phyloP scores from a whole-genome alignment of 2,797 vertebrate genomes.

The Chaunax sp. region DNA sequence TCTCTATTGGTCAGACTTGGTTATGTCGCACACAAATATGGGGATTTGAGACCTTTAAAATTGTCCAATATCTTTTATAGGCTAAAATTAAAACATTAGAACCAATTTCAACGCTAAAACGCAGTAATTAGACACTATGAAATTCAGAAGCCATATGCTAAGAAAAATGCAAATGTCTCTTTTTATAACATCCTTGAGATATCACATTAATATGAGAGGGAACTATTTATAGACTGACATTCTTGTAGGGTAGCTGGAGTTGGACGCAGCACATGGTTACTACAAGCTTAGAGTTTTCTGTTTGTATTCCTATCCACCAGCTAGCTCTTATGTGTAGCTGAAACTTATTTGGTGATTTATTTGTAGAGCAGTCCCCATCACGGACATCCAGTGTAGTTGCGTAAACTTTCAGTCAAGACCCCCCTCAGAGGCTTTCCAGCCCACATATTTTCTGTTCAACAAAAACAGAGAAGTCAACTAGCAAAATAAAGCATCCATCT shows the following conservation, averaged over 20 bases:
- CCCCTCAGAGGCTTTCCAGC: not conserved
- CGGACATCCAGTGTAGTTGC: slow-evolving; percentile 15
- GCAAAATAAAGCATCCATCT: not conserved
- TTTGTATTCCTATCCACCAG: slow-evolving; percentile 21
- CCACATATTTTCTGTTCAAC: too few species aligned
- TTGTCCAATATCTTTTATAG: slow-evolving; percentile 49
- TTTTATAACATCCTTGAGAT: slow-evolving; percentile 10
- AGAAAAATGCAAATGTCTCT: slow-evolving; percentile 40
- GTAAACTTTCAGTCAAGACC: not conserved
- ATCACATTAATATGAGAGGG: slow-evolving; percentile 19
- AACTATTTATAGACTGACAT: slow-evolving; percentile 13
- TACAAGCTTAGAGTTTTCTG: slow-evolving; percentile 4
- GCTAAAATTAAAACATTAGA: slow-evolving; percentile 47
- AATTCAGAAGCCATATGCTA: slow-evolving; percentile 36
- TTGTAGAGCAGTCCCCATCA: slow-evolving; percentile 1
- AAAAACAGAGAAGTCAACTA: too few species aligned
- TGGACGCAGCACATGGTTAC: slow-evolving; percentile 3
- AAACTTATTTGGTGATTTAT: not conserved
- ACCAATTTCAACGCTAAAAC: slow-evolving; percentile 27
- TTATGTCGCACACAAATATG: slow-evolving; percentile 37
- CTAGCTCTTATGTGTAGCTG: slow-evolving; percentile 21
- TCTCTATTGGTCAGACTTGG: slow-evolving; percentile 15
- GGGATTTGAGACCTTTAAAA: slow-evolving; percentile 37
- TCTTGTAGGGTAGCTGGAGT: slow-evolving; percentile 12
- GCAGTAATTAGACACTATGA: slow-evolving; percentile 39